phyloP scores from a whole-genome alignment of 2,888 invertebrate genomes.

The Lasioglossum lativentre region DNA sequence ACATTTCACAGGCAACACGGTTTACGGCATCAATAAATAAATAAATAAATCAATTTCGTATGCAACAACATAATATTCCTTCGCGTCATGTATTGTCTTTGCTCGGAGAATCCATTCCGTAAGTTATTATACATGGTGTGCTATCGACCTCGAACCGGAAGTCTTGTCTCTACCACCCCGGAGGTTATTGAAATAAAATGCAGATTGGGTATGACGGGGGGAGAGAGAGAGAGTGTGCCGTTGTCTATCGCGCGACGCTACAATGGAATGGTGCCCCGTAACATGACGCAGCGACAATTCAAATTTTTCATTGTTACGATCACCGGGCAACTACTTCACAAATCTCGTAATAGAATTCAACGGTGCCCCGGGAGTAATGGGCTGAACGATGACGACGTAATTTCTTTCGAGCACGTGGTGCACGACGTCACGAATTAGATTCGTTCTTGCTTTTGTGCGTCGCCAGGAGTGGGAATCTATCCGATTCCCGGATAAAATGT shows the following conservation, averaged over 20 bases:
- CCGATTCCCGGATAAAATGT: neutral
- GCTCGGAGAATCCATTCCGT: neutral
- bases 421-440: slow-evolving; percentile 35
- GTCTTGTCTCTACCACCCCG: neutral
- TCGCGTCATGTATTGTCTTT: neutral
- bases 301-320: slow-evolving; percentile 23
- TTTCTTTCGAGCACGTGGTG: neutral
- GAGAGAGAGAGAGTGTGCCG: neutral
- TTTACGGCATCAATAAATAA: too few relatives aligned
- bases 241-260: slow-evolving; percentile 5
- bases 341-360: slow-evolving; percentile 35
- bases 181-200: slow-evolving; percentile 15
- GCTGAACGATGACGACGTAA: slow-evolving; percentile 18
- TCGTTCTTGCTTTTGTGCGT: slow-evolving; percentile 22
- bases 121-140: neutral
- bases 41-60: too few relatives aligned
- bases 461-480: neutral
- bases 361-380: slow-evolving; percentile 18
- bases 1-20: too few relatives aligned
- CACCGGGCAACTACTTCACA: slow-evolving; percentile 19
- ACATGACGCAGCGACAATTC: slow-evolving; percentile 34
- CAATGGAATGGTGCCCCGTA: neutral
- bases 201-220: slow-evolving; percentile 2
- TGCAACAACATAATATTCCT: neutral
- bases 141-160: neutral